These are phyloP conservation scores for Oopsacas minuta DNA, from an alignment of 37 sponge, comb jelly and placozoan genomes.

Conservation along the genomic window DNA sequence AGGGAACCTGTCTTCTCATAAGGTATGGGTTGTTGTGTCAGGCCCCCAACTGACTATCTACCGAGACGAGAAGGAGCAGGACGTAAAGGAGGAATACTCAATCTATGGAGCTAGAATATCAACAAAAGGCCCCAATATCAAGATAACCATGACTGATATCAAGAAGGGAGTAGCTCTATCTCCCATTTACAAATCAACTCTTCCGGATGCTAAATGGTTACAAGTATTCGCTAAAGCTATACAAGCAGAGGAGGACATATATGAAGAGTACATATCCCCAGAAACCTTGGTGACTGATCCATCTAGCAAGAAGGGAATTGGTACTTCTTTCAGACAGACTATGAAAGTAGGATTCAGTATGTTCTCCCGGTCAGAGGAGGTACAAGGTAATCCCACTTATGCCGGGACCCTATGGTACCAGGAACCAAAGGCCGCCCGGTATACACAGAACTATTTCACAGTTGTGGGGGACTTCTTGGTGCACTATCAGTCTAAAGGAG, in stretches of 20 bases:
- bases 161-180: not conserved
- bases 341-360: not conserved
- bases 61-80: constrained; percentile 16
- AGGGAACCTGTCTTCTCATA: not conserved
- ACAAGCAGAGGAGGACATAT: constrained; percentile 10
- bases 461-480: constrained; percentile 11
- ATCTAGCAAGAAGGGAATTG: not conserved
- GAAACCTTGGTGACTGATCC: not conserved
- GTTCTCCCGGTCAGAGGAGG: not conserved
- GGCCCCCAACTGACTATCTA: constrained; percentile 3
- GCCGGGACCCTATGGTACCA: not conserved
- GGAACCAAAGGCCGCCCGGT: not conserved
- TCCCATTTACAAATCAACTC: not conserved
- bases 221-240: not conserved
- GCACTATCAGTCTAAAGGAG: not conserved
- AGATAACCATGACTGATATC: not conserved
- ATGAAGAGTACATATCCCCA: not conserved
- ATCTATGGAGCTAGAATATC: not conserved
- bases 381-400: not conserved
- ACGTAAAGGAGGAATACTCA: not conserved
- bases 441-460: not conserved
- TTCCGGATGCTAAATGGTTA: not conserved
- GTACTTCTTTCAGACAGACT: not conserved
- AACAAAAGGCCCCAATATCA: not conserved
- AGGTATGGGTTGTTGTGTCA: constrained; percentile 12